A percentile compares a stretch with the other conserved stretches of the same genome.
These are phyloP conservation scores for Salvelinus namaycush DNA, from an alignment of 2,113 vertebrate species.

Conservation along the genomic window DNA sequence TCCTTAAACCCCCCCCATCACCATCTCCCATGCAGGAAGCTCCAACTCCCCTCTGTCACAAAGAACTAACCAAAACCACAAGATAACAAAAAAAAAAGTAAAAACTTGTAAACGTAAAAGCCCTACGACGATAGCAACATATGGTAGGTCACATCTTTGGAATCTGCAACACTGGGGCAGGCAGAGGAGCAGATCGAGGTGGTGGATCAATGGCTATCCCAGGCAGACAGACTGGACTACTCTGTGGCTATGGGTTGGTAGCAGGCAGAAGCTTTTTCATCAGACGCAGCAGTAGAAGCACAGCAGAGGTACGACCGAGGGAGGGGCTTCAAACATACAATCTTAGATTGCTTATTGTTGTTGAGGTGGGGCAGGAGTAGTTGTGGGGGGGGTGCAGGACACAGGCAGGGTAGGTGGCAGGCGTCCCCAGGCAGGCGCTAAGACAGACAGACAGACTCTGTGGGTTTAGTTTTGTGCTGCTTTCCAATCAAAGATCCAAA, in stretches of 20 bases:
- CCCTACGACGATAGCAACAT: constrained; percentile 67
- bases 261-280: constrained; percentile 78
- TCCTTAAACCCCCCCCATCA: constrained; percentile 22
- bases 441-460: constrained; percentile 50
- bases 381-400: constrained; percentile 40
- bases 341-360: constrained; percentile 78
- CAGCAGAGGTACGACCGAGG: constrained; percentile 75
- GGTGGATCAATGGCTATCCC: constrained; percentile 52
- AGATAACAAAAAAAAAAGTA: constrained; percentile 46
- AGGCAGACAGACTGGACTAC: constrained; percentile 41
- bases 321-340: constrained; percentile 64
- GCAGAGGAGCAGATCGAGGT: constrained; percentile 38
- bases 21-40: constrained; percentile 6
- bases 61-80: constrained; percentile 63
- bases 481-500: constrained; percentile 70
- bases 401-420: constrained; percentile 53
- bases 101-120: constrained; percentile 73
- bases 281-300: constrained; percentile 75
- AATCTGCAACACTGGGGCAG: constrained; percentile 67
- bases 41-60: constrained; percentile 61
- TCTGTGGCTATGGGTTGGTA: constrained; percentile 69
- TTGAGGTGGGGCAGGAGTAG: constrained; percentile 58
- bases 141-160: constrained; percentile 79
- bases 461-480: constrained; percentile 61
- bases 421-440: constrained; percentile 46